Percentiles rank a stretch among this genome's conserved stretches.
These are phyloP conservation scores for Anseranas semipalmata DNA, from an alignment of 2,113 vertebrate species.

Conservation along the genomic window DNA sequence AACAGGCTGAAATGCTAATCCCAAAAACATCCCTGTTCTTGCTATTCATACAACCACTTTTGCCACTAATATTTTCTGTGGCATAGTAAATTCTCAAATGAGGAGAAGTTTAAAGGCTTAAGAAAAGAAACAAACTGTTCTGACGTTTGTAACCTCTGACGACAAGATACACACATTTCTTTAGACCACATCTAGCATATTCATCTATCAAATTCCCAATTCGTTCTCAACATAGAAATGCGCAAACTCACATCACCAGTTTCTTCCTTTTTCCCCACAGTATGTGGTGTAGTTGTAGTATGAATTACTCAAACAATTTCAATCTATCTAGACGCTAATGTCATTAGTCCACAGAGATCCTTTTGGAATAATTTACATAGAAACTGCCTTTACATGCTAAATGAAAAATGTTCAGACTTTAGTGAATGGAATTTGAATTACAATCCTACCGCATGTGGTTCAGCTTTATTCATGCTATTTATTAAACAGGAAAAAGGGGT, in stretches of 20 bases:
- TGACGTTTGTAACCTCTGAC: neutral
- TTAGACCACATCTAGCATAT: neutral
- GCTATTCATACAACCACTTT: neutral
- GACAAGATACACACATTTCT: neutral
- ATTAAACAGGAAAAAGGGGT: slow-evolving; percentile 79
- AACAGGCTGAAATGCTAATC: neutral
- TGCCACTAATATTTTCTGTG: neutral
- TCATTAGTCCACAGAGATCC: slow-evolving; percentile 81
- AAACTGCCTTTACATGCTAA: slow-evolving; percentile 66
- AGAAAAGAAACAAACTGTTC: slow-evolving; percentile 19
- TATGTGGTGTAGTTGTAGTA: slow-evolving; percentile 38
- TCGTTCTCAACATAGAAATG: neutral
- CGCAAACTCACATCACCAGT: neutral
- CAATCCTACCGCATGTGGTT: slow-evolving; percentile 64
- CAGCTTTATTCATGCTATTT: slow-evolving; percentile 76
- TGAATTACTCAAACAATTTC: slow-evolving; percentile 81
- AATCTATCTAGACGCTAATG: slow-evolving; percentile 81
- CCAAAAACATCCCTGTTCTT: neutral
- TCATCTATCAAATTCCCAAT: neutral
- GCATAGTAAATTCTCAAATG: neutral
- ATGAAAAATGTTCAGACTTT: slow-evolving; percentile 55
- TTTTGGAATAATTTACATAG: slow-evolving; percentile 68
- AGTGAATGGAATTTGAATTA: slow-evolving; percentile 57
- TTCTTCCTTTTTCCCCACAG: neutral
- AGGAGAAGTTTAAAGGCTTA: neutral